Evolutionary conservation across 2,888 invertebrate genomes (phyloP).

Genomic region (Noctua fimbriata): DNA sequence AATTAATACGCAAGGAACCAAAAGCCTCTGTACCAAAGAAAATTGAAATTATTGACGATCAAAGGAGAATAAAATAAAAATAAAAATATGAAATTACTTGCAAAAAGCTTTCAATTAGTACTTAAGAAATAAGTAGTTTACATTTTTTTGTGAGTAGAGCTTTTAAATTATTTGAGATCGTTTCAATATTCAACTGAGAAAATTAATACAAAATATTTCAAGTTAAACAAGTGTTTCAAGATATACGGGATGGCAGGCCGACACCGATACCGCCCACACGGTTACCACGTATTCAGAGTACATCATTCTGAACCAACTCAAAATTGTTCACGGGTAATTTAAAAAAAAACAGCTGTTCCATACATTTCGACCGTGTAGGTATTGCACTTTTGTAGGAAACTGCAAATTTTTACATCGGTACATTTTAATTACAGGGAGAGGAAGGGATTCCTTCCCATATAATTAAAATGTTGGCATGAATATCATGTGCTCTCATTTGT

Average conservation of each 20-base stretch:
- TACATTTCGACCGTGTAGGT: no score
- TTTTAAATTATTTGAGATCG: background rate
- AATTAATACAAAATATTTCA: background rate
- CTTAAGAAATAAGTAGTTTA: background rate
- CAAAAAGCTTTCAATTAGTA: slow-evolving; percentile 1
- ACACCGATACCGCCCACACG: no score
- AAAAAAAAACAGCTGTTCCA: no score
- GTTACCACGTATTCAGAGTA: no score
- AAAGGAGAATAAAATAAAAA: background rate
- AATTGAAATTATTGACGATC: no score
- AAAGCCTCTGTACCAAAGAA: background rate
- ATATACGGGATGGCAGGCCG: no score
- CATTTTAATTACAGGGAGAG: no score
- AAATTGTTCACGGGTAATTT: no score
- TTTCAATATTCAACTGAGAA: background rate
- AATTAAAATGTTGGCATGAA: background rate
- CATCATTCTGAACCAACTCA: no score
- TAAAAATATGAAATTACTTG: slow-evolving; percentile 8
- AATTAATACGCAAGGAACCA: background rate
- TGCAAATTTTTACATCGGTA: background rate
- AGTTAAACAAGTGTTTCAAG: no score
- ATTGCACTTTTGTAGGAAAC: no score
- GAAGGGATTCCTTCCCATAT: no score
- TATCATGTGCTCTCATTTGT: background rate
- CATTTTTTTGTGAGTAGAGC: background rate